phyloP scores from a whole-genome alignment of 1,140 invertebrate species.

The Lasaia peninsularis region DNA sequence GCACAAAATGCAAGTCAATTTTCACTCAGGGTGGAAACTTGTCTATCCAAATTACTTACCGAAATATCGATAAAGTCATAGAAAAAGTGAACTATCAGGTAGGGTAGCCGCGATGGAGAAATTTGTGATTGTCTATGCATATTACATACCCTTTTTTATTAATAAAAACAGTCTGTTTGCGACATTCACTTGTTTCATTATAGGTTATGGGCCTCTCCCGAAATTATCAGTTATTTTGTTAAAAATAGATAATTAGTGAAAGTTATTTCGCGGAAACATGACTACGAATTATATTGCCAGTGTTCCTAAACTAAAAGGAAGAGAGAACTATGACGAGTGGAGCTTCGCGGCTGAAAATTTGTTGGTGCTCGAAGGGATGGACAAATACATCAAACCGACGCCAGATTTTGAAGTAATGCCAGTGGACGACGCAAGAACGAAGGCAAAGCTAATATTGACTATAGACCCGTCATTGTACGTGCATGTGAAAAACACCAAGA shows the following conservation, averaged over 20 bases:
- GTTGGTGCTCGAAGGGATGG: constrained; percentile 24
- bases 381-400: constrained; percentile 19
- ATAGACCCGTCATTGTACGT: constrained; percentile 23
- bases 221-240: background rate
- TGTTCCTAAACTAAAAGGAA: constrained; percentile 24
- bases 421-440: constrained; percentile 21
- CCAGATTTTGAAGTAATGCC: constrained; percentile 16
- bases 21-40: background rate
- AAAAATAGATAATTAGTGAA: background rate
- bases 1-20: background rate
- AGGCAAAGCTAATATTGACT: constrained; percentile 23
- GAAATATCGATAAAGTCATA: background rate
- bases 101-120: too few relatives aligned
- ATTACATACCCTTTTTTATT: background rate
- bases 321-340: constrained; percentile 23
- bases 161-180: background rate
- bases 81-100: background rate
- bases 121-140: background rate
- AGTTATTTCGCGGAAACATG: constrained; percentile 13
- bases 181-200: background rate
- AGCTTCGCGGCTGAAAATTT: constrained; percentile 26
- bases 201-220: background rate
- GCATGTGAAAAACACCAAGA: constrained; percentile 23
- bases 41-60: background rate
- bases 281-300: constrained; percentile 21